These are phyloP conservation scores for Taurulus bubalis DNA, from an alignment of 2,113 vertebrate species.

Conservation along the genomic window DNA sequence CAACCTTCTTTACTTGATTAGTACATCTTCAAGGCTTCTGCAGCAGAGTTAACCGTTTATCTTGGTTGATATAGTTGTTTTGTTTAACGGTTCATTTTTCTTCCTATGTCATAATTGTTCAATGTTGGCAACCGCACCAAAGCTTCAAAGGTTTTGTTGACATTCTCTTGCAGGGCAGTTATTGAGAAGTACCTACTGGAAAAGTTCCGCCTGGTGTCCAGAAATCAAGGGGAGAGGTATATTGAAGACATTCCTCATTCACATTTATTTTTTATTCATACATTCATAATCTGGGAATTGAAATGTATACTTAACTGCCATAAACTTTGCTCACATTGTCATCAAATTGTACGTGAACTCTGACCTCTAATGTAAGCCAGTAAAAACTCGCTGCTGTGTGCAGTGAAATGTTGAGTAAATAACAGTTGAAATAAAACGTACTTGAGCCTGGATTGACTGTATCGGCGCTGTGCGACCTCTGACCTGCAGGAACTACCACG, in stretches of 20 bases:
- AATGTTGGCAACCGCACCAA: neutral
- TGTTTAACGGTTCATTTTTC: neutral
- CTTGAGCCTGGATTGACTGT: neutral
- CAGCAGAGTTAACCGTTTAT: neutral
- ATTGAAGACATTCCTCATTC: neutral
- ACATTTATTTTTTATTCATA: neutral
- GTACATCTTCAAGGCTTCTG: neutral
- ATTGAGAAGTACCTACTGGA: conserved; percentile 97
- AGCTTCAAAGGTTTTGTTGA: neutral
- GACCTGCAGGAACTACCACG: conserved; percentile 92
- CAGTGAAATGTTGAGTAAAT: neutral
- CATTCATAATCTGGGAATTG: neutral
- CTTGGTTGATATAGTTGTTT: conserved; percentile 5
- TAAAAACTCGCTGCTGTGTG: neutral
- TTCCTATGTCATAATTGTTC: neutral
- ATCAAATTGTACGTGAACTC: neutral
- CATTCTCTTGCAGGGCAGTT: conserved; percentile 85
- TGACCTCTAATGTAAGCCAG: neutral
- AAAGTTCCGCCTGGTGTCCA: conserved; percentile 93
- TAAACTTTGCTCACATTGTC: neutral
- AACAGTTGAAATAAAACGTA: neutral
- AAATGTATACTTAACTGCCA: neutral
- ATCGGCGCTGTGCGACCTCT: conserved; percentile 20
- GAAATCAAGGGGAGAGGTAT: conserved; percentile 92
- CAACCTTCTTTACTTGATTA: neutral